Evolutionary conservation across 1,140 invertebrate genomes (phyloP).

Genomic region (Procambarus virginalis): DNA sequence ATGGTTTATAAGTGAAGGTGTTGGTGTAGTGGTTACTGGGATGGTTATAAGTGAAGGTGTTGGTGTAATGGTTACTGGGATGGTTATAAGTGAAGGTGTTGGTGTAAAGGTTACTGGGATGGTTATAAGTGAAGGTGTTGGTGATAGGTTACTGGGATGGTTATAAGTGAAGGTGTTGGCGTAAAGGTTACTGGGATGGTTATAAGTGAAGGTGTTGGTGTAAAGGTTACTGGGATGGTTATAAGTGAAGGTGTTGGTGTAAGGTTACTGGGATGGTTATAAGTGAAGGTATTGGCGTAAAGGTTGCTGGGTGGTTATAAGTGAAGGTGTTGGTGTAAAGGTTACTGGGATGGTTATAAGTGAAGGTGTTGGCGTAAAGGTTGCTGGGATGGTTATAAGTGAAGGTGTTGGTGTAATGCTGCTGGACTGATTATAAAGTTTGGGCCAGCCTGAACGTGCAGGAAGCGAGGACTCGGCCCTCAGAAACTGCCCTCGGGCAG

Average conservation of each 20-base stretch:
- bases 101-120: too few species aligned
- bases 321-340: background rate
- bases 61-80: background rate
- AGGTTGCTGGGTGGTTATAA: conserved; percentile 2
- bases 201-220: too few species aligned
- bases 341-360: too few species aligned
- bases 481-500: background rate
- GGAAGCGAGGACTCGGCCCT: background rate
- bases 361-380: too few species aligned
- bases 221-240: background rate
- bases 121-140: too few species aligned
- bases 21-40: background rate
- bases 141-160: background rate
- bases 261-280: too few species aligned
- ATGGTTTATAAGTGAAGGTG: conserved; percentile 15
- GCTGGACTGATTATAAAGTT: background rate
- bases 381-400: background rate
- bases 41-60: conserved; percentile 16
- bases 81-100: background rate
- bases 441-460: background rate
- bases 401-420: conserved; percentile 6
- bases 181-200: too few species aligned
- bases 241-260: background rate
- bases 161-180: background rate
- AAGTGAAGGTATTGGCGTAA: too few species aligned